phyloP scores from a whole-genome alignment of 2,888 invertebrate genomes.

The Tipula helvola region DNA sequence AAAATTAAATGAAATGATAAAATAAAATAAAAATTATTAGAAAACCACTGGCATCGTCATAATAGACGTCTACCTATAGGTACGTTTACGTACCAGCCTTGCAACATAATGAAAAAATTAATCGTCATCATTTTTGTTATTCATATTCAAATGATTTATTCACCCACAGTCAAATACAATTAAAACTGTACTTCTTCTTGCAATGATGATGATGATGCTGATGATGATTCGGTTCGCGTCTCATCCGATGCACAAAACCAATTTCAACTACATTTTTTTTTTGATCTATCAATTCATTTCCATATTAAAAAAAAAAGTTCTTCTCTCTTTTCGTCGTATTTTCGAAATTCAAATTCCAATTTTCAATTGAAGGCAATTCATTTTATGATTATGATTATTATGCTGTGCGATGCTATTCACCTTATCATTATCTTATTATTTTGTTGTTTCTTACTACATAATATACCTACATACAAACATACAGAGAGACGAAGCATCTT shows the following conservation, averaged over 20 bases:
- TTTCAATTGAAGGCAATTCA: neutral
- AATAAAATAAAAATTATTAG: neutral
- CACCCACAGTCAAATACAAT: conserved; percentile 4
- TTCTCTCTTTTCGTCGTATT: neutral
- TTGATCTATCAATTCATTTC: neutral
- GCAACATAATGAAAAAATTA: neutral
- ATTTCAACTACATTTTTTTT: neutral
- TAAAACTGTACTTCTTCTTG: neutral
- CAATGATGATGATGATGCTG: neutral
- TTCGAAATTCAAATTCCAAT: neutral
- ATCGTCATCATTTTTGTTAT: neutral
- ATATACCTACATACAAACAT: neutral
- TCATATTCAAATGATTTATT: neutral
- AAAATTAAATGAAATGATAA: neutral
- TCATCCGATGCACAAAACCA: neutral
- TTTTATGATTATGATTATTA: conserved; percentile 4
- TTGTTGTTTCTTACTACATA: neutral
- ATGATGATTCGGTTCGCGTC: neutral
- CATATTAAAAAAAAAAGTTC: neutral
- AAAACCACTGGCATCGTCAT: neutral
- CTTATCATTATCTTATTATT: conserved; percentile 4
- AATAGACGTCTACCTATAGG: neutral
- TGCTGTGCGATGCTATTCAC: neutral
- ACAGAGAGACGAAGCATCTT: neutral
- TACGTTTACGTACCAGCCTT: neutral